Evolutionary conservation across 2,888 invertebrate species (phyloP).

Genomic region (Himalopsyche anomala): DNA sequence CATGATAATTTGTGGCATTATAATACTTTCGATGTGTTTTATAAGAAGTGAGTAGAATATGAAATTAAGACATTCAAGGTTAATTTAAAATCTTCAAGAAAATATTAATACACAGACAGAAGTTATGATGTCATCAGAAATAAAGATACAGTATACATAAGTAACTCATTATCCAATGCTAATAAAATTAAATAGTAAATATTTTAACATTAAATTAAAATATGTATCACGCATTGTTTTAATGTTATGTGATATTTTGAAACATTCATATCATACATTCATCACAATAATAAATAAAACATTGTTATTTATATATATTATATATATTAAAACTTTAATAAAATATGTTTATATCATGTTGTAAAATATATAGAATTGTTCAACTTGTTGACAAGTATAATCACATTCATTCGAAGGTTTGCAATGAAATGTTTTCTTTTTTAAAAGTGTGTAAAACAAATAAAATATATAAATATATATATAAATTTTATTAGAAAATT

Average conservation of each 20-base stretch:
- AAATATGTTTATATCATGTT: slow-evolving; percentile 56
- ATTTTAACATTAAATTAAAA: neutral
- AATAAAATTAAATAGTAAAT: neutral
- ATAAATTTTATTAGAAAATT: slow-evolving; percentile 65
- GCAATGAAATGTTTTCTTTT: slow-evolving; percentile 2
- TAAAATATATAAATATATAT: slow-evolving; percentile 44
- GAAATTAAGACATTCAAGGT: neutral
- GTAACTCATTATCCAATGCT: no score
- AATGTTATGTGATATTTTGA: neutral
- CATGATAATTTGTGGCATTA: no score
- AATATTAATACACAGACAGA: no score
- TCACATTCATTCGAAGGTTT: slow-evolving; percentile 41
- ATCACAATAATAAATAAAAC: slow-evolving; percentile 56
- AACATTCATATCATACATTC: slow-evolving; percentile 31
- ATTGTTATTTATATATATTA: slow-evolving; percentile 49
- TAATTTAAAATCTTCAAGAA: no score
- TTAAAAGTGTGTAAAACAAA: slow-evolving; percentile 44
- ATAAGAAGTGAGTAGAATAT: neutral
- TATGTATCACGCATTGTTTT: neutral
- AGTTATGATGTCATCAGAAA: no score
- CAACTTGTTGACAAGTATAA: slow-evolving; percentile 46
- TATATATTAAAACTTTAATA: slow-evolving; percentile 51
- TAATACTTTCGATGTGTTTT: neutral
- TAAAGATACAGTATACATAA: no score
- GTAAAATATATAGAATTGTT: slow-evolving; percentile 42